These are phyloP conservation scores for Cetonia aurata DNA, from an alignment of 2,888 invertebrate species.

Conservation along the genomic window DNA sequence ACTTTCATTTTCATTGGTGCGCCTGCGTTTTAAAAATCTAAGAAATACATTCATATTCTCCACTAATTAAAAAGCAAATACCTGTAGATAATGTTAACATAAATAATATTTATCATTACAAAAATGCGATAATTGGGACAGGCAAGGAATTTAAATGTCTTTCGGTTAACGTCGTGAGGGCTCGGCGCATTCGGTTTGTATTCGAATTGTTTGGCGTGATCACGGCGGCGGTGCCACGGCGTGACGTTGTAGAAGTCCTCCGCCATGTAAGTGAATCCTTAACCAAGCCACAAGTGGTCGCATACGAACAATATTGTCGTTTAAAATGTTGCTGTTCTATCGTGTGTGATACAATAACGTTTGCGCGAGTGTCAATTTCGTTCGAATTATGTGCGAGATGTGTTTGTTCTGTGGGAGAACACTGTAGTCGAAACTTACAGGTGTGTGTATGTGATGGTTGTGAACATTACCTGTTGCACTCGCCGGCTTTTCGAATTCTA, in stretches of 20 bases:
- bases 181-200: constrained; percentile 14
- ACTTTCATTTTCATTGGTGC: too few species aligned
- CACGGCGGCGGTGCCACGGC: too few species aligned
- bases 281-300: constrained; percentile 61
- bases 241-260: constrained; percentile 41
- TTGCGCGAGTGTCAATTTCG: constrained; percentile 16
- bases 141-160: constrained; percentile 28
- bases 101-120: too few species aligned
- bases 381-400: constrained; percentile 17
- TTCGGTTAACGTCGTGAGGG: constrained; percentile 26
- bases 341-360: constrained; percentile 37
- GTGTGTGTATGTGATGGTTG: constrained; percentile 32
- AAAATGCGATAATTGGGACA: neutral
- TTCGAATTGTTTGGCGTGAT: constrained; percentile 37
- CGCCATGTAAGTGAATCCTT: constrained; percentile 57
- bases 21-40: too few species aligned
- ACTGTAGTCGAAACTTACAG: constrained; percentile 19
- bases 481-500: constrained; percentile 26
- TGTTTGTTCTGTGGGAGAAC: constrained; percentile 21
- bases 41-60: too few species aligned
- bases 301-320: constrained; percentile 47
- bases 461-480: constrained; percentile 32
- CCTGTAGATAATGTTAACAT: too few species aligned
- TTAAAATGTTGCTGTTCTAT: constrained; percentile 51
- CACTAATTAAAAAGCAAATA: too few species aligned